These are phyloP conservation scores for Drosophila elegans DNA, from an alignment of 1,140 invertebrate genomes.

Conservation along the genomic window DNA sequence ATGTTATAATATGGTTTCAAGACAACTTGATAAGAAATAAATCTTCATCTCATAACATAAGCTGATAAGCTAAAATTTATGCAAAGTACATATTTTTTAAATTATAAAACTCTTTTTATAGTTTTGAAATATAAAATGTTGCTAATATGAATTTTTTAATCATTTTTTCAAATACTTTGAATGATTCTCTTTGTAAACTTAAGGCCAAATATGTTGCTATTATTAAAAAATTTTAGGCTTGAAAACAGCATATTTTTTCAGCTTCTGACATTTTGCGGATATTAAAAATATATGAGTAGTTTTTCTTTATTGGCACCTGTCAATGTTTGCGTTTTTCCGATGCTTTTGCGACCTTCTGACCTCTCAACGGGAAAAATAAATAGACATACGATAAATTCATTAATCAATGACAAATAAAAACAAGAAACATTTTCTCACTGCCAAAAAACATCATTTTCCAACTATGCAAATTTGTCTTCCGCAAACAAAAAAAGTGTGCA, in stretches of 20 bases:
- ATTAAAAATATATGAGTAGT: not conserved
- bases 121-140: too few species aligned
- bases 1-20: too few species aligned
- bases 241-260: not conserved
- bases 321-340: constrained; percentile 14
- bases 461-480: constrained; percentile 40
- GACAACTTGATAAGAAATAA: too few species aligned
- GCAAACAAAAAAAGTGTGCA: constrained; percentile 3
- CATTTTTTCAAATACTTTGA: not conserved
- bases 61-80: too few species aligned
- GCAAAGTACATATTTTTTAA: too few species aligned
- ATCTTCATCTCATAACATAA: too few species aligned
- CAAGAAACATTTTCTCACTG: not conserved
- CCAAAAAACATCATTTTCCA: constrained; percentile 1
- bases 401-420: constrained; percentile 32
- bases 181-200: too few species aligned
- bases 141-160: too few species aligned
- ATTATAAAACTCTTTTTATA: too few species aligned
- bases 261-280: constrained; percentile 23
- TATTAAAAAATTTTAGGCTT: too few species aligned
- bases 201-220: not conserved
- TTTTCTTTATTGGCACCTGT: constrained; percentile 22
- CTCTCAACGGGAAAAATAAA: not conserved
- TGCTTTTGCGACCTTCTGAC: constrained; percentile 15
- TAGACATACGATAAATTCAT: constrained; percentile 26